Evolutionary conservation across 64 coral and sea anemone species (phyloP).

Genomic region (Exaiptasia diaphana): DNA sequence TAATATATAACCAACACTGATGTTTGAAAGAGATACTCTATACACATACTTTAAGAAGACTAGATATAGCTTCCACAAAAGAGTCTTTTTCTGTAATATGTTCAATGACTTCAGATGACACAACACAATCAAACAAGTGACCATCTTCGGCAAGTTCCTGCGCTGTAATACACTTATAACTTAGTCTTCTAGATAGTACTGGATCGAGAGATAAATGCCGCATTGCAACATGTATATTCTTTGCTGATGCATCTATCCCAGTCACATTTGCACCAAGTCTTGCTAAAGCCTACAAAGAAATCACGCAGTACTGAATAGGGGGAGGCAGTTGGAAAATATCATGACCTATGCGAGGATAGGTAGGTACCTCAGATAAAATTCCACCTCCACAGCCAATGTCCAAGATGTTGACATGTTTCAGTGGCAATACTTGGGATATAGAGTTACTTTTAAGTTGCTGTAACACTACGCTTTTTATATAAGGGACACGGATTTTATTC

Average conservation of each 20-base stretch:
- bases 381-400: constrained; percentile 97
- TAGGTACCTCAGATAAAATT: constrained; percentile 71
- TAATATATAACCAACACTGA: too few species aligned
- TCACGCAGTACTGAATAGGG: not conserved
- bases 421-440: constrained; percentile 29
- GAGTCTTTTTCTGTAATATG: constrained; percentile 77
- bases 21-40: too few species aligned
- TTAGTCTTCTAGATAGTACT: constrained; percentile 31
- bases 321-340: not conserved
- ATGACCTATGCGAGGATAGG: not conserved
- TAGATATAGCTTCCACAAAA: constrained; percentile 62
- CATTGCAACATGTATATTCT: constrained; percentile 72
- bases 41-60: constrained; percentile 74
- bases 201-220: constrained; percentile 75
- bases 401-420: constrained; percentile 59
- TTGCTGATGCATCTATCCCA: constrained; percentile 87
- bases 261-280: constrained; percentile 88
- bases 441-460: not conserved
- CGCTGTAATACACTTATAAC: constrained; percentile 68
- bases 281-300: constrained; percentile 69
- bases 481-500: constrained; percentile 86
- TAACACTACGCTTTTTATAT: constrained; percentile 74
- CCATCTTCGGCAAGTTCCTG: constrained; percentile 68
- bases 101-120: constrained; percentile 94
- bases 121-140: constrained; percentile 80